These are phyloP conservation scores for Amphilophus citrinellus DNA, from an alignment of 2,113 vertebrate genomes.

Conservation along the genomic window DNA sequence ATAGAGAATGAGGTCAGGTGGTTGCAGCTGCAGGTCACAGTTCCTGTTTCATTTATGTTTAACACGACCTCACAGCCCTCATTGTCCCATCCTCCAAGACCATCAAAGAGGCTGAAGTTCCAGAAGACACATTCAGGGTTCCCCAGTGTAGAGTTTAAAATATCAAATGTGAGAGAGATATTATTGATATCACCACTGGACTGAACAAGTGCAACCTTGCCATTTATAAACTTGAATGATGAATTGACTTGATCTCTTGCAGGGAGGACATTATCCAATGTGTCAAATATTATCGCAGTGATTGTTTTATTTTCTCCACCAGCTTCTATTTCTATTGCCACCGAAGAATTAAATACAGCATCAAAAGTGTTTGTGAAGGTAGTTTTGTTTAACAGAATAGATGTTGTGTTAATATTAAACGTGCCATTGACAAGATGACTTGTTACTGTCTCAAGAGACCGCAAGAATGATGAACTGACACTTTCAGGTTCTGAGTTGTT, in stretches of 20 bases:
- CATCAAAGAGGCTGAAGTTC: conserved; percentile 77
- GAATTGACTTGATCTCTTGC: conserved; percentile 41
- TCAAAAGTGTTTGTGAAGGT: too few relatives aligned
- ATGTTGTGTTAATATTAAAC: too few relatives aligned
- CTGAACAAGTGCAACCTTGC: background rate
- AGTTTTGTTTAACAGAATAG: too few relatives aligned
- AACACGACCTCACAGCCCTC: conserved; percentile 38
- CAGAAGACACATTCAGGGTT: conserved; percentile 82
- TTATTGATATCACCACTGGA: too few relatives aligned
- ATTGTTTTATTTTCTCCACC: background rate
- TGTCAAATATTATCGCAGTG: conserved; percentile 48
- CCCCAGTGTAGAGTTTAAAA: background rate
- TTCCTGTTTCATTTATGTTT: background rate
- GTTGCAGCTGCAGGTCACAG: conserved; percentile 82
- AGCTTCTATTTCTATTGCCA: conserved; percentile 15
- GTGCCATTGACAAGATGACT: too few relatives aligned
- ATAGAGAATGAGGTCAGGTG: conserved; percentile 91
- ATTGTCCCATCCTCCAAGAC: conserved; percentile 76
- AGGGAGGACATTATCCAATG: conserved; percentile 75
- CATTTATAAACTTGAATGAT: conserved; percentile 77
- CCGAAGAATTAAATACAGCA: too few relatives aligned
- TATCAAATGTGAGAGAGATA: too few relatives aligned
- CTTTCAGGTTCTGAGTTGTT: too few relatives aligned
- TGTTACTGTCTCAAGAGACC: too few relatives aligned
- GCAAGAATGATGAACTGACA: too few relatives aligned